phyloP scores from a whole-genome alignment of 2,888 invertebrate species.

The Drosophila borborema region DNA sequence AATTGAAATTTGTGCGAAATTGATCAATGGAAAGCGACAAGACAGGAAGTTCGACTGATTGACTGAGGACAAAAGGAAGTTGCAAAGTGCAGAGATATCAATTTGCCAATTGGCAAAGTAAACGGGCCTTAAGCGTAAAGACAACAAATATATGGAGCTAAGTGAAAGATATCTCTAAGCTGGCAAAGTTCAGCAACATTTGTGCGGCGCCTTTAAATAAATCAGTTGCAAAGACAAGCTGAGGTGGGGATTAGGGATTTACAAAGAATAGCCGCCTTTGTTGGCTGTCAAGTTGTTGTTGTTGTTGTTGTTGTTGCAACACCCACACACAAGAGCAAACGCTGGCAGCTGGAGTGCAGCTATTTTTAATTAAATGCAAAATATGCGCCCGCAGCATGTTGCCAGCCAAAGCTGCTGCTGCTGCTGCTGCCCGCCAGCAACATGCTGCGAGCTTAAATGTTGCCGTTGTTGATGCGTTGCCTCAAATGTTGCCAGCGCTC shows the following conservation, averaged over 20 bases:
- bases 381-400: constrained; percentile 65
- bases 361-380: constrained; percentile 78
- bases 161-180: constrained; percentile 55
- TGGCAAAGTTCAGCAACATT: constrained; percentile 79
- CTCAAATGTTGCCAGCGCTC: constrained; percentile 54
- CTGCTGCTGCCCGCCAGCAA: constrained; percentile 12
- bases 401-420: constrained; percentile 18
- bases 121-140: not conserved
- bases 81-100: constrained; percentile 36
- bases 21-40: constrained; percentile 21
- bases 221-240: constrained; percentile 61
- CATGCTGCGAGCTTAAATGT: constrained; percentile 28
- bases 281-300: constrained; percentile 38
- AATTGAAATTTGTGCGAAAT: constrained; percentile 42
- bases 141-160: not conserved
- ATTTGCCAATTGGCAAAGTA: constrained; percentile 42
- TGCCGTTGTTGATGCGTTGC: not conserved
- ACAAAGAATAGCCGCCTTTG: constrained; percentile 74
- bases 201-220: constrained; percentile 75
- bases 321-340: constrained; percentile 66
- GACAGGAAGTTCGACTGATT: constrained; percentile 61
- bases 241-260: constrained; percentile 19
- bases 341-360: constrained; percentile 70
- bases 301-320: constrained; percentile 42
- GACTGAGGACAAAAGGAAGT: constrained; percentile 54